Evolutionary conservation across 2,797 vertebrate genomes (phyloP).

Genomic region (Uromys caudimaculatus): DNA sequence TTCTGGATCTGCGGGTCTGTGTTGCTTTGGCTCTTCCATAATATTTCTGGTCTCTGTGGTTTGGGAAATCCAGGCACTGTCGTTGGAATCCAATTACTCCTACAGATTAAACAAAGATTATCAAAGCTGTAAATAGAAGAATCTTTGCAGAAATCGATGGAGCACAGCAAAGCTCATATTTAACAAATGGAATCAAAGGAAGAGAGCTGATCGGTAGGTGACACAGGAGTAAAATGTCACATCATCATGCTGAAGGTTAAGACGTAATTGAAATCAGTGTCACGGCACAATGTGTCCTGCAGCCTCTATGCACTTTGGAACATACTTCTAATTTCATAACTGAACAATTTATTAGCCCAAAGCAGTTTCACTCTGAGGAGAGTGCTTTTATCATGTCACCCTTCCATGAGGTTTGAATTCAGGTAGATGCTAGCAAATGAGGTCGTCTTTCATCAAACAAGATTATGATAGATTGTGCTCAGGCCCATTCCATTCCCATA

Average conservation of each 20-base stretch:
- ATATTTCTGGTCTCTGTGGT: constrained; percentile 45
- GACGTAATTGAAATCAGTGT: constrained; percentile 84
- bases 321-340: constrained; percentile 68
- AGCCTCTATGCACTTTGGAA: constrained; percentile 16
- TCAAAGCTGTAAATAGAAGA: constrained; percentile 87
- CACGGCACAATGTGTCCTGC: constrained; percentile 54
- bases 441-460: constrained; percentile 35
- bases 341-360: constrained; percentile 66
- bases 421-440: background rate
- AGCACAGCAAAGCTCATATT: constrained; percentile 86
- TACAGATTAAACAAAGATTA: constrained; percentile 88
- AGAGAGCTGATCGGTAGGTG: constrained; percentile 75
- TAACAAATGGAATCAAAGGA: constrained; percentile 86
- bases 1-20: constrained; percentile 70
- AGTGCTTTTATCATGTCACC: background rate
- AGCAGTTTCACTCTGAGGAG: background rate
- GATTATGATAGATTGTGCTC: background rate
- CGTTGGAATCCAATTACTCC: constrained; percentile 86
- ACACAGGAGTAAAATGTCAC: constrained; percentile 78
- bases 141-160: constrained; percentile 87
- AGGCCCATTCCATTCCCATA: background rate
- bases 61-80: constrained; percentile 83
- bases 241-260: constrained; percentile 81
- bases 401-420: background rate
- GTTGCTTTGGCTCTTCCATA: constrained; percentile 7